phyloP scores from a whole-genome alignment of 2,888 invertebrate species.

The Drosophila melanocephala region DNA sequence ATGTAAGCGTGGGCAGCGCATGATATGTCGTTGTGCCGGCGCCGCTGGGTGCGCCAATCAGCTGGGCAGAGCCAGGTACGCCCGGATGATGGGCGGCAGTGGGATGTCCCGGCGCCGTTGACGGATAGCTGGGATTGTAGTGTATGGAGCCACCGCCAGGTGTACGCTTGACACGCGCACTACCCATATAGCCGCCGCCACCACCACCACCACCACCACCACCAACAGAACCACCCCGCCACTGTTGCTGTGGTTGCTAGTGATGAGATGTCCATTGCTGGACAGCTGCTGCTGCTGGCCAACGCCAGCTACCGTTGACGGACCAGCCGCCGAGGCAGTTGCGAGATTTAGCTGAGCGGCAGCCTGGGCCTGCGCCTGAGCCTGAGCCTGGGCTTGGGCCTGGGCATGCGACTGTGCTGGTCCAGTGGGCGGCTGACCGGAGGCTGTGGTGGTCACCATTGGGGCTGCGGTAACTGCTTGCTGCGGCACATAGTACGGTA shows the following conservation, averaged over 20 bases:
- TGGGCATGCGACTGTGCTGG: conserved; percentile 26
- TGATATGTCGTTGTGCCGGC: conserved; percentile 83
- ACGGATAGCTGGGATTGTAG: conserved; percentile 69
- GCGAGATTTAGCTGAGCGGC: conserved; percentile 70
- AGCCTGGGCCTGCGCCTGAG: conserved; percentile 54
- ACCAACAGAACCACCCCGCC: conserved; percentile 54
- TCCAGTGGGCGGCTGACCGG: conserved; percentile 50
- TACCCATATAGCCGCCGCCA: conserved; percentile 68
- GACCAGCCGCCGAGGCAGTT: conserved; percentile 79
- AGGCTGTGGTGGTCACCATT: conserved; percentile 74
- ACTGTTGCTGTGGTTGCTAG: conserved; percentile 28
- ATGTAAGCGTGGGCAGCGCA: conserved; percentile 80
- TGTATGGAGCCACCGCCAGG: conserved; percentile 73
- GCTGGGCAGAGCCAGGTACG: conserved; percentile 56
- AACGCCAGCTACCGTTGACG: conserved; percentile 66
- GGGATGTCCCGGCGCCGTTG: conserved; percentile 43
- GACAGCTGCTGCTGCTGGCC: conserved; percentile 44
- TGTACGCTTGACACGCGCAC: conserved; percentile 82
- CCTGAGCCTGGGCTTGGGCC: conserved; percentile 35
- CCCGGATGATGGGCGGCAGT: conserved; percentile 59
- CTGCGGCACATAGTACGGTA: conserved; percentile 85
- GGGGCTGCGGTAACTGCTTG: conserved; percentile 82
- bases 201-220: conserved; percentile 58
- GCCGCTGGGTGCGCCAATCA: conserved; percentile 64
- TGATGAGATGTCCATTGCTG: conserved; percentile 41